Percentiles rank a stretch among this genome's conserved stretches.
phyloP scores from a whole-genome alignment of 2,113 vertebrate species.

The Bambusicola thoracicus region DNA sequence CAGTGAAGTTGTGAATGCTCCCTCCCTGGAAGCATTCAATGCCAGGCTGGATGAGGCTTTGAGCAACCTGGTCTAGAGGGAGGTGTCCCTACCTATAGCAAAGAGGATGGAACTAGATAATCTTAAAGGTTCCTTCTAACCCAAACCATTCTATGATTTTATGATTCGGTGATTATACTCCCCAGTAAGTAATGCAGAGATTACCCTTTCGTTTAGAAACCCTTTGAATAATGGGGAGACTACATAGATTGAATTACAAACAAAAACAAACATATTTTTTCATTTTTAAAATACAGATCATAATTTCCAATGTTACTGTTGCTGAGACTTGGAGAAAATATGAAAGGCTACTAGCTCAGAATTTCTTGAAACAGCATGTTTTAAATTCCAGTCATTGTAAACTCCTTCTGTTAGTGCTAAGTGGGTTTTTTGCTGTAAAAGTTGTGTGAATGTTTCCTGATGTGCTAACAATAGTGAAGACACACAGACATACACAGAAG shows the following conservation, averaged over 20 bases:
- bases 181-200: not conserved
- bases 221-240: not conserved
- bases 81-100: too few species aligned
- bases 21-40: too few species aligned
- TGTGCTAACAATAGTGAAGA: not conserved
- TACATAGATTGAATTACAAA: not conserved
- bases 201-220: not conserved
- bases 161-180: not conserved
- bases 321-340: not conserved
- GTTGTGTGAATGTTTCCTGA: not conserved
- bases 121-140: too few species aligned
- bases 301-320: not conserved
- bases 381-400: not conserved
- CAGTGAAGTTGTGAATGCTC: too few species aligned
- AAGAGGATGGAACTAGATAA: too few species aligned
- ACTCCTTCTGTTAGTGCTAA: not conserved
- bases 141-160: too few species aligned
- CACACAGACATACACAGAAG: not conserved
- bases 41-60: too few species aligned
- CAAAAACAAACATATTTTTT: not conserved
- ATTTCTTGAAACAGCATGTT: not conserved
- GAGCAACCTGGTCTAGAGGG: too few species aligned
- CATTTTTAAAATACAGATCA: not conserved
- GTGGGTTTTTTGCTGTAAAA: not conserved
- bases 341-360: not conserved